phyloP scores from a whole-genome alignment of 2,888 invertebrate species.

The Mechanitis mazaeus region DNA sequence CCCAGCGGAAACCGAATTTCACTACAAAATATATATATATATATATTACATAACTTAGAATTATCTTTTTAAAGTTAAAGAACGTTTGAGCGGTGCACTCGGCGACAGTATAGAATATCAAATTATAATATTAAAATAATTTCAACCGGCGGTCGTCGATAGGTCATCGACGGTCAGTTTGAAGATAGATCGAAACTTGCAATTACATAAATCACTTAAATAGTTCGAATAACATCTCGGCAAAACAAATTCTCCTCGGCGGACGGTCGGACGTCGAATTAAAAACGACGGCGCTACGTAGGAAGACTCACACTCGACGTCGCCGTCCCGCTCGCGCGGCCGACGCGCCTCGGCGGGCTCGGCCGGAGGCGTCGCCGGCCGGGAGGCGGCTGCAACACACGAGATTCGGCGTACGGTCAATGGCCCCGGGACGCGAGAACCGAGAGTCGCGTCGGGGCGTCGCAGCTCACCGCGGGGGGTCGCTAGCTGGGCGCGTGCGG shows the following conservation, averaged over 20 bases:
- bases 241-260: slow-evolving; percentile 19
- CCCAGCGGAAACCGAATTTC: slow-evolving; percentile 23
- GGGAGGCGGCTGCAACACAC: slow-evolving; percentile 13
- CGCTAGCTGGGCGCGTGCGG: slow-evolving; percentile 41
- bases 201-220: slow-evolving; percentile 12
- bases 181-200: slow-evolving; percentile 16
- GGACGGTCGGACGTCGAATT: slow-evolving; percentile 16
- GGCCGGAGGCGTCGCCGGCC: slow-evolving; percentile 19
- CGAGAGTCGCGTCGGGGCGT: background rate
- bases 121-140: slow-evolving; percentile 9
- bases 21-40: slow-evolving; percentile 19
- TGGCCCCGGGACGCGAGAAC: slow-evolving; percentile 17
- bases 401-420: slow-evolving; percentile 9
- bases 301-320: slow-evolving; percentile 31
- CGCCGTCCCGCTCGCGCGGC: slow-evolving; percentile 19
- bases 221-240: slow-evolving; percentile 14
- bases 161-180: slow-evolving; percentile 11
- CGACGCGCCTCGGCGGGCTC: slow-evolving; percentile 12
- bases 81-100: slow-evolving; percentile 32
- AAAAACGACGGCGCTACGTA: slow-evolving; percentile 25
- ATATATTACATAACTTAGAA: slow-evolving; percentile 35
- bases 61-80: slow-evolving; percentile 22
- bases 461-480: slow-evolving; percentile 8
- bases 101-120: slow-evolving; percentile 20
- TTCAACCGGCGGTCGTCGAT: slow-evolving; percentile 11